Evolutionary conservation across 1,140 invertebrate genomes (phyloP), one percentile per base, ranked within the genome.

Genomic region (Papilio polytes): DNA sequence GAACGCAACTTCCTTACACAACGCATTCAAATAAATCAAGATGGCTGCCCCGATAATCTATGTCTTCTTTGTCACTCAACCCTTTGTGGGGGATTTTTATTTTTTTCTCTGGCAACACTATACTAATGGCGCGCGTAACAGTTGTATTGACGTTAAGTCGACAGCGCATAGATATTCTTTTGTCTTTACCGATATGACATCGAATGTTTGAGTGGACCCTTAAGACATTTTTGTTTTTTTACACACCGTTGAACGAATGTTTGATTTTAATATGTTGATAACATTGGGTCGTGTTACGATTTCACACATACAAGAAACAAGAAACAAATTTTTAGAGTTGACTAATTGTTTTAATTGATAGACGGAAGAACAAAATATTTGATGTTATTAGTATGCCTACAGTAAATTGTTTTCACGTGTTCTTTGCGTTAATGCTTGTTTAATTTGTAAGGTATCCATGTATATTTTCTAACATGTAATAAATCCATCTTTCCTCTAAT

Each of bases 1-100:
- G 87, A 85, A 85, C 83, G 80, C 72, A 83, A 84, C 83, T 81
- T 80, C 73, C 81, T 84, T 78, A 83, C 85, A 84, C 81, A 86
- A 87, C 82, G 85, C 88, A 87, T 86, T 84, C 81, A 86, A 87
- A 88, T 89, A 90, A 88, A 90, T 90, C 89, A 90, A 90, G 87
- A 90, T 90, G 81, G 79, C 59, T 44, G 59, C 82, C 72, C 81
- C 80, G 89, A 89, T 89, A 89, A 88, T 89, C 87, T 85, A 79
- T 83, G 83, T 86, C 84, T 85, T 85, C 87, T 89, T 88, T 89
- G 89, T 89, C 89, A 88, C 87, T 90, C 85, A 87, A 83, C 86
- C 87, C 87, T 88, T 90, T 90, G 85, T 86, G 82, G 82, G 73
- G 83, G 70, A 53, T 56, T 84, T 87, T 85, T 86, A 85, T 83